Percentiles rank a stretch among this genome's conserved stretches.
Evolutionary conservation across 2,888 invertebrate genomes (phyloP).

Genomic region (Pterostichus madidus): DNA sequence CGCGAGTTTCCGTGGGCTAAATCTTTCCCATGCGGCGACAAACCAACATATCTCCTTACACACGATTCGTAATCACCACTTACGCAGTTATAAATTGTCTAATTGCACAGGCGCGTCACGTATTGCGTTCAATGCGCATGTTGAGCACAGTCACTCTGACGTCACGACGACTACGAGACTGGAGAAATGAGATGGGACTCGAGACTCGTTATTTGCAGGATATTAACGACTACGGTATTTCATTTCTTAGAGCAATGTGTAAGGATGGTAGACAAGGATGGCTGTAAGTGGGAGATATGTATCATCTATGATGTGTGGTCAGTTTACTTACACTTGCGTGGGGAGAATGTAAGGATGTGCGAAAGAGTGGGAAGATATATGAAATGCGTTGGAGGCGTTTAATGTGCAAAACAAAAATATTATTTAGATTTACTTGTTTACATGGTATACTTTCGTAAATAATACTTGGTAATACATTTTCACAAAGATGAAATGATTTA

Average conservation of each 20-base stretch:
- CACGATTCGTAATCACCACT: conserved; percentile 58
- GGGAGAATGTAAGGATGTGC: background rate
- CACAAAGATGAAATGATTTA: no score
- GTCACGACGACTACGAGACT: conserved; percentile 7
- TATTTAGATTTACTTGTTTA: conserved; percentile 26
- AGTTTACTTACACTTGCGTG: conserved; percentile 4
- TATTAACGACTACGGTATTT: conserved; percentile 10
- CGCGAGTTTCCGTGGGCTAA: conserved; percentile 6
- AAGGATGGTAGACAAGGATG: background rate
- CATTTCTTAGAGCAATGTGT: background rate
- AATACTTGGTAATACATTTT: no score
- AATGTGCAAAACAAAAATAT: conserved; percentile 2
- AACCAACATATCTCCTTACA: conserved; percentile 24
- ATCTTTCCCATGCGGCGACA: conserved; percentile 18
- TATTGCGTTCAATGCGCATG: conserved; percentile 5
- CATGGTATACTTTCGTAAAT: no score
- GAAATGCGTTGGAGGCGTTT: background rate
- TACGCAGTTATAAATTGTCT: conserved; percentile 61
- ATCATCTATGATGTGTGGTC: conserved; percentile 6
- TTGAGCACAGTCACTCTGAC: background rate
- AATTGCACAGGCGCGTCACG: conserved; percentile 47
- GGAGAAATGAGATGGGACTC: no score
- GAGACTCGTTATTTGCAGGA: conserved; percentile 1
- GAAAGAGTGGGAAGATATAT: conserved; percentile 13
- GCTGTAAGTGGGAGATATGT: background rate